Evolutionary conservation across 2,797 vertebrate genomes (phyloP).

Genomic region (Zalophus californianus): DNA sequence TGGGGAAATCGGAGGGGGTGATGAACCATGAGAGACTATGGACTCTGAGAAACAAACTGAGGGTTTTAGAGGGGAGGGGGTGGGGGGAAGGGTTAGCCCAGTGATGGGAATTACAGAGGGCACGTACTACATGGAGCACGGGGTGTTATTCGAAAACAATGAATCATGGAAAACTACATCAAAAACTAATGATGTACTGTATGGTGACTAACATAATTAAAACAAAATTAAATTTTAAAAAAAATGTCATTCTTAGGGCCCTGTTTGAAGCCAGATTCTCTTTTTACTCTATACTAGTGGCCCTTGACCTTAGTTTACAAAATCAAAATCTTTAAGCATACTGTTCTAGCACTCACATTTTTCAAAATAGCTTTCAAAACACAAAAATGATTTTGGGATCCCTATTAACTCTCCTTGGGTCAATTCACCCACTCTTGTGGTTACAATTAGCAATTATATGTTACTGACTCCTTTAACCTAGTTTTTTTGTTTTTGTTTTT

Average conservation of each 20-base stretch:
- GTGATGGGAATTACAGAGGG: no score
- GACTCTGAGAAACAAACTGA: no score
- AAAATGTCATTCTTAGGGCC: not conserved
- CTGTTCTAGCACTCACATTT: not conserved
- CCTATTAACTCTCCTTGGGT: not conserved
- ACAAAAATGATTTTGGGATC: not conserved
- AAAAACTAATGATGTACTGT: no score
- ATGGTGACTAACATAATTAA: no score
- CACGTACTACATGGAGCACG: no score
- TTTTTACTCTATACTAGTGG: not conserved
- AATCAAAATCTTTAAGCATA: slow-evolving; percentile 1
- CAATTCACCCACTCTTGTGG: not conserved
- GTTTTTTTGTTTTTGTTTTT: not conserved
- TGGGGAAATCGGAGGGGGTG: no score
- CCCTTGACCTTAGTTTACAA: not conserved
- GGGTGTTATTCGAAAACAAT: no score
- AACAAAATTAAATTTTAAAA: not conserved
- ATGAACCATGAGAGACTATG: no score
- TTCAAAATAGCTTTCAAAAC: not conserved
- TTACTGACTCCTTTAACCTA: not conserved
- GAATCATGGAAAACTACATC: no score
- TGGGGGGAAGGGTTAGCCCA: no score
- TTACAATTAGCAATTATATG: not conserved
- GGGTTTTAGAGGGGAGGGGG: no score
- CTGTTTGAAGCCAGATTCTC: not conserved